A percentile compares a stretch with the other conserved stretches of the same genome.
Conservation (phyloP, 2,113 vertebrate species). For the Fulmarus glacialis region DNA sequence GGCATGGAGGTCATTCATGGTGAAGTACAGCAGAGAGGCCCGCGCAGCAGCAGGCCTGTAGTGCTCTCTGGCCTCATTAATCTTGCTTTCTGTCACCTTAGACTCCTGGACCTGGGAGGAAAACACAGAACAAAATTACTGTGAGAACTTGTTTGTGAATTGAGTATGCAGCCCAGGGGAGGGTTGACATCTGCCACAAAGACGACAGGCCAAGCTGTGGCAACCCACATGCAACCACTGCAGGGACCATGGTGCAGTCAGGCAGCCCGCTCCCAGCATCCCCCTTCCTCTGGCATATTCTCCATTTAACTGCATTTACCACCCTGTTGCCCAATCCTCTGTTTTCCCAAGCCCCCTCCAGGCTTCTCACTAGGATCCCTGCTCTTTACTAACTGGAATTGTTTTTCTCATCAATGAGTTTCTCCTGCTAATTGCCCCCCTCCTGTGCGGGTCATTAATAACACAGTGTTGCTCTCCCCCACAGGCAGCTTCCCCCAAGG, state of each 20-base stretch:
- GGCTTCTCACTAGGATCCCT: neutral
- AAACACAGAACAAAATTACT: neutral
- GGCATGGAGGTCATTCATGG: conserved; percentile 89
- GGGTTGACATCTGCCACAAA: too few relatives aligned
- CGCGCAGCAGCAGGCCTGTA: conserved; percentile 85
- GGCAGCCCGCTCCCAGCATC: neutral
- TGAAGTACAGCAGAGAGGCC: conserved; percentile 93
- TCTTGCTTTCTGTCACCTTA: conserved; percentile 86
- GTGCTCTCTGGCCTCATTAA: conserved; percentile 91
- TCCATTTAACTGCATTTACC: neutral
- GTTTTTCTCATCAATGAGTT: neutral
- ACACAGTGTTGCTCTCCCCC: neutral
- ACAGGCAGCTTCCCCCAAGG: neutral
- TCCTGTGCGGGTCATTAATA: neutral
- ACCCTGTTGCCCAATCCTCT: neutral
- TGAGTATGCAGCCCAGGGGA: neutral
- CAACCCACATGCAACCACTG: rapidly evolving
- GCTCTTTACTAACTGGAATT: neutral
- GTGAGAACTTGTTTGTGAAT: neutral
- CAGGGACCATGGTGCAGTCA: neutral
- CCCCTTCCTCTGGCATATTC: neutral
- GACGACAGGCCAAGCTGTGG: neutral
- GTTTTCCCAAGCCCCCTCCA: neutral
- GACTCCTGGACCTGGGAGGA: conserved; percentile 90
- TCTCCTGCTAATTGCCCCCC: neutral